A percentile compares a stretch with the other conserved stretches of the same genome.
Conservation (phyloP, 2,113 vertebrate species). For the Anser brachyrhynchus region DNA sequence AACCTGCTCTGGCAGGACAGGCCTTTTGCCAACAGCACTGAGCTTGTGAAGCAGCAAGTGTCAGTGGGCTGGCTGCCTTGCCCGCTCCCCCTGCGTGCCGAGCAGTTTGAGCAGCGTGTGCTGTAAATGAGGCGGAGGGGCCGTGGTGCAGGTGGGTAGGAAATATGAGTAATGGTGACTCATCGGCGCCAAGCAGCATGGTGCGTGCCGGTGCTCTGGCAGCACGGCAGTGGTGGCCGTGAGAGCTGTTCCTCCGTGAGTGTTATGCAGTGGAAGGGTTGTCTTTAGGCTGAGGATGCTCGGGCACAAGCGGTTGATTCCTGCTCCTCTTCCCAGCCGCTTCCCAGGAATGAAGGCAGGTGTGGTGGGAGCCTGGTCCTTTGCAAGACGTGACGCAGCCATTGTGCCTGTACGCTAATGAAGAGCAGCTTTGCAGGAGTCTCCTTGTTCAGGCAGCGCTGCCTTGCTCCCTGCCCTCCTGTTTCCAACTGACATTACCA, state of each 20-base stretch:
- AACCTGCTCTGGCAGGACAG: background rate
- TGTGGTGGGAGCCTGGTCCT: background rate
- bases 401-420: background rate
- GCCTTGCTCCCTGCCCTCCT: background rate
- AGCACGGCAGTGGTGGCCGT: accelerated
- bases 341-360: background rate
- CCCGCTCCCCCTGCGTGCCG: background rate
- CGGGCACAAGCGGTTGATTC: background rate
- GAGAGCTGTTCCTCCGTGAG: accelerated
- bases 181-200: background rate
- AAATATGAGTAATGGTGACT: background rate
- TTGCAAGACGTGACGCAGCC: background rate
- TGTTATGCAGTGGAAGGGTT: background rate
- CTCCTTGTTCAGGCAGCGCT: background rate
- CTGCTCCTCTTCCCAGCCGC: background rate
- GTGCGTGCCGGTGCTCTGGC: background rate
- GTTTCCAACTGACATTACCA: background rate
- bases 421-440: background rate
- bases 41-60: background rate
- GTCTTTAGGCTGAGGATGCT: background rate
- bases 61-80: background rate
- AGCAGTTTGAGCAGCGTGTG: background rate
- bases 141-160: background rate
- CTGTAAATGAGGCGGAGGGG: background rate
- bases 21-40: background rate